Percentiles rank a stretch among this genome's conserved stretches.
Conservation (phyloP, 2,113 vertebrate genomes). For the Arizona elegans region DNA sequence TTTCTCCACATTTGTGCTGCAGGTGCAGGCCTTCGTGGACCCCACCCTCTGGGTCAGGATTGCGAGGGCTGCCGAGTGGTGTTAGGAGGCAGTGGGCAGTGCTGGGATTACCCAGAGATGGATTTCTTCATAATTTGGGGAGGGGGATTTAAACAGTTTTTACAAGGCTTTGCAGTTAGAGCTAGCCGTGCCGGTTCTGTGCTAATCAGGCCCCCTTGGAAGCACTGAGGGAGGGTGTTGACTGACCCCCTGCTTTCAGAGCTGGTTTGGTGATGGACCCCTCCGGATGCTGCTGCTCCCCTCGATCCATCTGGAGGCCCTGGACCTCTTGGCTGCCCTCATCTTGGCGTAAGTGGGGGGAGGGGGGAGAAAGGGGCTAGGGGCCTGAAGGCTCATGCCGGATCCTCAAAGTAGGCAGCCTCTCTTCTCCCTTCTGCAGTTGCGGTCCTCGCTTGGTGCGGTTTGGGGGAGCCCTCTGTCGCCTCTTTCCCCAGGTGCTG, state of each 20-base stretch:
- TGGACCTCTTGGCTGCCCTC: slow-evolving; percentile 79
- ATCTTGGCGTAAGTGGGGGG: slow-evolving; percentile 77
- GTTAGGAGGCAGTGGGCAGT: too few species aligned
- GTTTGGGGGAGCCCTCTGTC: slow-evolving; percentile 74
- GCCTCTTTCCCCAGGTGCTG: slow-evolving; percentile 83
- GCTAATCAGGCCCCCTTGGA: background rate
- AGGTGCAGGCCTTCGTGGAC: too few species aligned
- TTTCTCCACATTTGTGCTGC: too few species aligned
- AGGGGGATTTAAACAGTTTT: background rate
- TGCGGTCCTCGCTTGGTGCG: slow-evolving; percentile 76
- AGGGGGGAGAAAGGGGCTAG: background rate
- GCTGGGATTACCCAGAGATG: background rate
- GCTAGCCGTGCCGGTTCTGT: background rate
- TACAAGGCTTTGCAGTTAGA: background rate
- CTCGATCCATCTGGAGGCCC: slow-evolving; percentile 73
- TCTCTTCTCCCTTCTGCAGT: slow-evolving; percentile 32
- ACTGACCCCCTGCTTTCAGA: slow-evolving; percentile 58
- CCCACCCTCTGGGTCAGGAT: too few species aligned
- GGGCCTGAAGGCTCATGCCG: background rate
- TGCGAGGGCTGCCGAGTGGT: too few species aligned
- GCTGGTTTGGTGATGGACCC: slow-evolving; percentile 79
- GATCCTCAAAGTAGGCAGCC: background rate
- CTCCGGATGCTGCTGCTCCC: slow-evolving; percentile 80
- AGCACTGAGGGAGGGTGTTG: background rate
- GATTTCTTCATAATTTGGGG: background rate